Base-by-base conservation (phyloP, 1,140 invertebrate genomes). In the Drosophila ercepeae region DNA sequence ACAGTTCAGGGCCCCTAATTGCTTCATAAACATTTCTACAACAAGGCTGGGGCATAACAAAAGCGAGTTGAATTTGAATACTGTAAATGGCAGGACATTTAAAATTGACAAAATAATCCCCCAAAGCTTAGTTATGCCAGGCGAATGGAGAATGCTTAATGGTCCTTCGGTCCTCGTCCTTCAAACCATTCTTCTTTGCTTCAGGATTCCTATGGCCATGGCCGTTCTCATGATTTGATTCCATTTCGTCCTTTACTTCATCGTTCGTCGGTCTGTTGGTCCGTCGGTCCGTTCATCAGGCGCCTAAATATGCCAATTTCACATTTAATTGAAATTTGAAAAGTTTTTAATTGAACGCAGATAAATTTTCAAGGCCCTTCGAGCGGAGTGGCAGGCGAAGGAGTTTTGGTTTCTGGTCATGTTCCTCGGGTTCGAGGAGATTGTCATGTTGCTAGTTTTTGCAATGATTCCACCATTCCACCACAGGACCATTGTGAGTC, bases 21-120 rank as follows among this genome's bases (percentile, higher is more conserved):
- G 82, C 82, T 88, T 88, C 82, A 88, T 88, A 84, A 84, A 84
- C 81, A 84, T 84, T 84, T 84, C 65, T 76, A 83, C 79, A 83
- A 78, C 75, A 65, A 39, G 69, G 75, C 54, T 32, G 49, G 69
- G 55, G 49, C 67, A 77, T 27, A 78, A 83, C 74, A 88, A 88
- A 68, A 60, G 78, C 21, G 63, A 78, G 79, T 69, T 64, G 70
- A 78, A 88, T 88, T 81, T 74, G 75, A 82, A 82, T 78, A 69
- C 82, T 88, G 82, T 88, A 88, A 88, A 88, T 88, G 82, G 82
- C 82, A 88, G 82, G 74, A 88, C 82, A 88, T 88, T 88, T 75
- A 86, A 88, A 88, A 88, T 88, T 88, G 82, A 88, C 82, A 88
- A 88, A 88, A 88, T 88, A 88, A 88, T 88, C 82, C 82, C 74